These are phyloP conservation scores for Pandemis cinnamomeana DNA, from an alignment of 2,888 invertebrate species.

Conservation along the genomic window DNA sequence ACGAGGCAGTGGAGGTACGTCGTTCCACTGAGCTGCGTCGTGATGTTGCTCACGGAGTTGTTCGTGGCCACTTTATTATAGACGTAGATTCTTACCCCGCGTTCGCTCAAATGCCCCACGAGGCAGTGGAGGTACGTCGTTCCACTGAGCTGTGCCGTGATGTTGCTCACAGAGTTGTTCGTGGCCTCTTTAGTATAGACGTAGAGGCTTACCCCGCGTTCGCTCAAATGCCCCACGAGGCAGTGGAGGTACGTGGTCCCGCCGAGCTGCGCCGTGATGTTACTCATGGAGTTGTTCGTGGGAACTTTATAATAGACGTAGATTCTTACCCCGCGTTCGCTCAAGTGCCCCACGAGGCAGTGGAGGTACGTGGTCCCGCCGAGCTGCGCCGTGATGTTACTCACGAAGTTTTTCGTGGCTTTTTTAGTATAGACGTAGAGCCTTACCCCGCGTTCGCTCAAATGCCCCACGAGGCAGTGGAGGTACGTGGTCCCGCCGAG, in stretches of 20 bases:
- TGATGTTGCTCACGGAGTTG: no score
- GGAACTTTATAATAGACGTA: slow-evolving; percentile 58
- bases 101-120: slow-evolving; percentile 89
- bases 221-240: slow-evolving; percentile 90
- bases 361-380: slow-evolving; percentile 92
- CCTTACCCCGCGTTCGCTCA: slow-evolving; percentile 89
- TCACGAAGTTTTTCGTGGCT: slow-evolving; percentile 89
- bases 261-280: slow-evolving; percentile 91
- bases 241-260: slow-evolving; percentile 93
- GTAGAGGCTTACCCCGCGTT: slow-evolving; percentile 52
- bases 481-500: slow-evolving; percentile 92
- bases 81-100: slow-evolving; percentile 53
- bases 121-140: slow-evolving; percentile 92
- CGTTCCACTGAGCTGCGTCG: slow-evolving; percentile 90
- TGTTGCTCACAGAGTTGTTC: no score
- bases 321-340: slow-evolving; percentile 84
- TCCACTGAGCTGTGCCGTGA: slow-evolving; percentile 88
- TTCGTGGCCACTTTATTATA: no score
- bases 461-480: slow-evolving; percentile 91
- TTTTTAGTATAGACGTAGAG: slow-evolving; percentile 57
- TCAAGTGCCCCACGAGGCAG: slow-evolving; percentile 90
- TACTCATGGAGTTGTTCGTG: slow-evolving; percentile 90
- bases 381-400: slow-evolving; percentile 91
- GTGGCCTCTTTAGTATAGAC: background rate
- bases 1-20: slow-evolving; percentile 93